Evolutionary conservation across 2,888 invertebrate species (phyloP).

Genomic region (Branchellion lobata): DNA sequence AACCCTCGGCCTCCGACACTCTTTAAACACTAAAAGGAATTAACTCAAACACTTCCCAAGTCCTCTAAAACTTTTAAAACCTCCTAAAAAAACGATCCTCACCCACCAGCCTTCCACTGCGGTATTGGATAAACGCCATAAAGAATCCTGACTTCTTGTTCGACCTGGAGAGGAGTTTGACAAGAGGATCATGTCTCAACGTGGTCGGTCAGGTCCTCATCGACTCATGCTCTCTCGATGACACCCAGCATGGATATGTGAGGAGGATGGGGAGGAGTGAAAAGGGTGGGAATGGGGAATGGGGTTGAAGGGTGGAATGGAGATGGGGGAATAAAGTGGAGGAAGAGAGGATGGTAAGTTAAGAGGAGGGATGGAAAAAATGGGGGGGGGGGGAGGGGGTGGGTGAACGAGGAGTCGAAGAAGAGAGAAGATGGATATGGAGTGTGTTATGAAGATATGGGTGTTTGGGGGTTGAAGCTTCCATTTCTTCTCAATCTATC

Average conservation of each 20-base stretch:
- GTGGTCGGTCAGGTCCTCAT: conserved; percentile 99
- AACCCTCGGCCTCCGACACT: conserved; percentile 64
- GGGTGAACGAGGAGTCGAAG: too few species aligned
- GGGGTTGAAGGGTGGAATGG: background rate
- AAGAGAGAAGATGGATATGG: too few species aligned
- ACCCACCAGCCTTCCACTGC: conserved; percentile 66
- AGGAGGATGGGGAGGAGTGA: background rate
- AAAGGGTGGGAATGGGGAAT: background rate
- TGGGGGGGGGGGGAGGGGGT: too few species aligned
- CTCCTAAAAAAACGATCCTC: too few species aligned
- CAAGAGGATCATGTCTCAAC: conserved; percentile 95
- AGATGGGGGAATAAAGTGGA: background rate
- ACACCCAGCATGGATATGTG: conserved; percentile 88
- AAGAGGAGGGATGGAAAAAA: background rate
- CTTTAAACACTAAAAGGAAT: background rate
- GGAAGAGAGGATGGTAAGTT: background rate
- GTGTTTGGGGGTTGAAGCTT: too few species aligned
- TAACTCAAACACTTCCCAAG: background rate
- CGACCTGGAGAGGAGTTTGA: conserved; percentile 94
- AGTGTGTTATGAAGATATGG: too few species aligned
- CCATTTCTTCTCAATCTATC: too few species aligned
- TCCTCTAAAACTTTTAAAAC: background rate
- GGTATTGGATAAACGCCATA: conserved; percentile 99
- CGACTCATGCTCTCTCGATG: conserved; percentile 98
- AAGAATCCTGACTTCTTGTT: conserved; percentile 99